Evolutionary conservation across 1,140 invertebrate species (phyloP), one percentile per base, ranked within the genome.

Genomic region (Apis mellifera): DNA sequence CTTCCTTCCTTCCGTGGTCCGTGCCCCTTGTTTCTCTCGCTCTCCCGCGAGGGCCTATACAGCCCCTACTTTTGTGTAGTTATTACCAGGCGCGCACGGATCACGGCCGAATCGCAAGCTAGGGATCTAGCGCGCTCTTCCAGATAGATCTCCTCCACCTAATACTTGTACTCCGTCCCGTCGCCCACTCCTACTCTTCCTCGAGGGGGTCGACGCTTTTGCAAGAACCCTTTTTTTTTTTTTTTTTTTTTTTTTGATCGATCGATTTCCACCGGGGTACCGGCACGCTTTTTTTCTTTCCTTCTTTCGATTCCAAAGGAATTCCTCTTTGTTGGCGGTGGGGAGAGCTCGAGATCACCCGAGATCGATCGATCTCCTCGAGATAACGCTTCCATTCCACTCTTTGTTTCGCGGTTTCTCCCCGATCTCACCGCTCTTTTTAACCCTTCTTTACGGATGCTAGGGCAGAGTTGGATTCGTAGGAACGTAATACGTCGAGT

Each of bases 21-120:
- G 57, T n/a, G 9, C 19, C 11, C 19, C 48, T 52, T 65, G 48
- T 82, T 71, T 68, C 54, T 26, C 83, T 79, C 65, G 21, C 57
- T 78, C 32, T 32, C 75, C 70, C 32, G 32, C 32, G 32, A 42
- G 32, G 64, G 21, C 71, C 77, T 26, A 26, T 32, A 62, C 57
- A 9, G 42, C 9, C 26, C 32, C 71, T 57, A 48, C 70, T 48
- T 89, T 87, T 84, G 83, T 87, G 69, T 84, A 68, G 54, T 87
- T 89, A 88, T 89, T 87, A 85, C 86, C 55, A 42, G 32, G 54
- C 54, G 54, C 54, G 74, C 71, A 79, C 77, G 64, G 73, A 72
- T 87, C 87, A 23, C 71, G 50, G 66, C 75, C 86, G 91, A 92
- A 93, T 93, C 90, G 23, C 26, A 86, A 86, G 81, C 85, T 87